Evolutionary conservation across 2,113 vertebrate genomes (phyloP), one percentile per base, ranked within the genome.

Genomic region (Panthera leo): DNA sequence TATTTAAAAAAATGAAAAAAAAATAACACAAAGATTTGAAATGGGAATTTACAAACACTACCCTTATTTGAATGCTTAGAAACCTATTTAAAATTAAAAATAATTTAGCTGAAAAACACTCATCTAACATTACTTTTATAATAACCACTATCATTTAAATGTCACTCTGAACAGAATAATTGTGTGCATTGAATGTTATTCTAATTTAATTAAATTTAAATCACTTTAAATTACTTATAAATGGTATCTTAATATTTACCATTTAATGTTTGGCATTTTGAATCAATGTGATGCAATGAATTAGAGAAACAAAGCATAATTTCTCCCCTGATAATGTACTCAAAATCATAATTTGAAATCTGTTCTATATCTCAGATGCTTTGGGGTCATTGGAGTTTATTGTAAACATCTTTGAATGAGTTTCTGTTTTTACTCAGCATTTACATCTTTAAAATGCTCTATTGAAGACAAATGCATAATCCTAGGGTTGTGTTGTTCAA

Each of bases 161-260:
- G 70, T 73, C 11, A 82, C 36, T 58, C 39, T 87, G 63, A 93
- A 61, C 58, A 93, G 11, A 88, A 70, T 97, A 96, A 97, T 88
- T 91, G 18, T 53, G 18, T 91, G 13, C 55, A 71, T 88, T 93
- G n/a, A 96, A 75, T 48, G 71, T 6, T 63, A 71, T 84, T 97
- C 45, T 48, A 21, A 70, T 92, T 90, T 92, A 92, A 83, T 95
- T 94, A 93, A 92, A 55, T 91, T 79, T 88, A 91, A 91, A 96
- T 88, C 90, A 93, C 70, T 87, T 97, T 90, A 63, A 92, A 87
- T 70, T 93, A 92, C 45, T 79, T 92, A 67, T 61, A 96, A 96
- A 88, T 96, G 25, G n/a, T 79, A 42, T 93, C 31, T 89, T 95
- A 85, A 85, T 85, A 96, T 96, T 96, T 95, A 55, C 48, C 18